Conservation (phyloP, 2,113 vertebrate genomes). For the Elaphurus davidianus region DNA sequence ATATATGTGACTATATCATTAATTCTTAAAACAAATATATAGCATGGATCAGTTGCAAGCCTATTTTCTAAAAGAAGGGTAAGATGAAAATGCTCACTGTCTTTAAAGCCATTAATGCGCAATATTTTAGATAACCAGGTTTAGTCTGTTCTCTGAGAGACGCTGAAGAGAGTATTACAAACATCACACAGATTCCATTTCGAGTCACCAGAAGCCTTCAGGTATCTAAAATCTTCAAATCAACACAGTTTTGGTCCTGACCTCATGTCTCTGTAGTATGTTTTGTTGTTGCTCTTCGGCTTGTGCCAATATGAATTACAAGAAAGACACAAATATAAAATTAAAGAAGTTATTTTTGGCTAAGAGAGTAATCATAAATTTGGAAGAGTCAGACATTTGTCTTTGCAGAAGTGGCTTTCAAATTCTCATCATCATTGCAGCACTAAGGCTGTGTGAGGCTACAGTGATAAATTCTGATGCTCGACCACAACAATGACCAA, state of each 20-base stretch:
- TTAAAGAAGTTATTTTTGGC: background rate
- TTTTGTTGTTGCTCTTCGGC: background rate
- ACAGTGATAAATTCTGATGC: background rate
- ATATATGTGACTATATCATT: background rate
- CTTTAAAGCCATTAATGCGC: background rate
- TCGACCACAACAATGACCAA: background rate
- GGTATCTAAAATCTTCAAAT: background rate
- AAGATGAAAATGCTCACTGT: background rate
- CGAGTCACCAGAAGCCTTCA: background rate
- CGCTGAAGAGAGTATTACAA: background rate
- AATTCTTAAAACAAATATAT: background rate
- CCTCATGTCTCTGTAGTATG: background rate
- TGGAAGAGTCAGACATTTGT: background rate
- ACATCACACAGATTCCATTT: background rate
- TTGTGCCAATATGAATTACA: background rate
- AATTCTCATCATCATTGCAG: background rate
- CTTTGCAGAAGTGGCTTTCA: background rate
- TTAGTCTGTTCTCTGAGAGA: background rate
- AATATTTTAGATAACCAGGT: background rate
- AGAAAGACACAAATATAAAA: background rate
- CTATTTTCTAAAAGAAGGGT: background rate
- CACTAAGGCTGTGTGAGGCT: background rate
- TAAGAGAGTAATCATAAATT: constrained; percentile 24
- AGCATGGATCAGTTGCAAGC: background rate
- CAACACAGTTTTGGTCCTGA: background rate